Conservation (phyloP, 2,797 vertebrate species). For the Adrianichthys oophorus region DNA sequence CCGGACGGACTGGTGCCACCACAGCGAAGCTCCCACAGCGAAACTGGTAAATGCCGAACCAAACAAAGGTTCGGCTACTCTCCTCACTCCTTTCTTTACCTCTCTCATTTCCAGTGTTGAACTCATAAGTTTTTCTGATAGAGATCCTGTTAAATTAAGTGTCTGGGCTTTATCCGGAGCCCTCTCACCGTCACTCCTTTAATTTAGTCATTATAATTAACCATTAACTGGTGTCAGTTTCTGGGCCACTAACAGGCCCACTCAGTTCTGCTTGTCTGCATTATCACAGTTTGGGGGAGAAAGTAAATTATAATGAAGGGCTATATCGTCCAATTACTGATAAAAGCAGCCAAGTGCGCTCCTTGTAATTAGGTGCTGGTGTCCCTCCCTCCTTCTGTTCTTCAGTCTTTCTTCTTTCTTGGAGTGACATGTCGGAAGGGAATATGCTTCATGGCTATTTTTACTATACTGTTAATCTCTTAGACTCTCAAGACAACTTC, state of each 20-base stretch:
- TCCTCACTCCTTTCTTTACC: conserved; percentile 8
- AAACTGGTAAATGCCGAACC: conserved; percentile 17
- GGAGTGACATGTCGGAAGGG: conserved; percentile 89
- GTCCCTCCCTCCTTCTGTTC: conserved; percentile 81
- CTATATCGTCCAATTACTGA: conserved; percentile 99
- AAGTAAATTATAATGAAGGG: conserved; percentile 99
- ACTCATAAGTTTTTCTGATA: conserved; percentile 84
- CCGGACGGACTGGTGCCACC: conserved; percentile 9
- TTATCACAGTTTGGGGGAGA: conserved; percentile 98
- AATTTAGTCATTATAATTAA: conserved; percentile 99
- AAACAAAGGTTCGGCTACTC: conserved; percentile 39
- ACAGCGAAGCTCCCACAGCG: conserved; percentile 3
- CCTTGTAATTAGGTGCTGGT: conserved; percentile 98
- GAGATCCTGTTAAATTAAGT: conserved; percentile 92
- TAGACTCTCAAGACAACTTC: conserved; percentile 76
- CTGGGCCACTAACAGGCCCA: conserved; percentile 97
- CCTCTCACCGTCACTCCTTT: conserved; percentile 92
- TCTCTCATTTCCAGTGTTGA: conserved; percentile 57
- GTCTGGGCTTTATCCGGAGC: conserved; percentile 87
- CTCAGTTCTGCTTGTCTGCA: conserved; percentile 99
- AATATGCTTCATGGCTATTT: conserved; percentile 88
- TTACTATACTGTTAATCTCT: conserved; percentile 82
- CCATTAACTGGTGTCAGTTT: conserved; percentile 99
- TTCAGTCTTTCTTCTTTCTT: conserved; percentile 35
- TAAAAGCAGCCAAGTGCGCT: conserved; percentile 98